These are phyloP conservation scores for Globodera rostochiensis DNA, from an alignment of 1,140 invertebrate species.

Conservation along the genomic window DNA sequence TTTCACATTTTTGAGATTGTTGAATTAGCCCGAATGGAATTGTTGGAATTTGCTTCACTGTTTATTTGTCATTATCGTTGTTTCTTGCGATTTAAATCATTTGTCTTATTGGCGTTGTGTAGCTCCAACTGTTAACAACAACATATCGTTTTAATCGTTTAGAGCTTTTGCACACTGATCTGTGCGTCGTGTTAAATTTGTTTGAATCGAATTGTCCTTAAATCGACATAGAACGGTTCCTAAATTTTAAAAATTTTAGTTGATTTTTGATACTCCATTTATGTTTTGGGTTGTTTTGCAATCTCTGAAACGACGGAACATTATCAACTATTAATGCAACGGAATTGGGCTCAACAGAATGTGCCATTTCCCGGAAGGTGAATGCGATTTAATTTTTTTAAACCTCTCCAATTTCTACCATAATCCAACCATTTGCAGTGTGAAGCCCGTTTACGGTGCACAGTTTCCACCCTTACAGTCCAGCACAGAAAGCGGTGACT, in stretches of 20 bases:
- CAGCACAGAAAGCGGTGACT: conserved; percentile 15
- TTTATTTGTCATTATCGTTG: neutral
- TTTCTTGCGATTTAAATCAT: neutral
- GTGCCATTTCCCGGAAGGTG: conserved; percentile 45
- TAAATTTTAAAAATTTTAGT: neutral
- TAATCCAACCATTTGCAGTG: conserved; percentile 46
- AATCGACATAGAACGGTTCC: neutral
- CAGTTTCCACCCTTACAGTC: conserved; percentile 53
- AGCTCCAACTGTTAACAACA: neutral
- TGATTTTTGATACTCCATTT: neutral
- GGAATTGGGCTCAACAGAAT: conserved; percentile 44
- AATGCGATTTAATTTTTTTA: conserved; percentile 13
- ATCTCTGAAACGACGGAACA: too few species aligned
- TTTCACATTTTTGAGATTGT: neutral
- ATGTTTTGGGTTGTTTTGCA: neutral
- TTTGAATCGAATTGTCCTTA: too few species aligned
- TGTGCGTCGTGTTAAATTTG: too few species aligned
- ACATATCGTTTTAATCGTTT: neutral
- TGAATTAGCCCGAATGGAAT: neutral
- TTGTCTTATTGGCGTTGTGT: neutral
- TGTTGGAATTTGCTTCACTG: neutral
- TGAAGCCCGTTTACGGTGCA: conserved; percentile 53
- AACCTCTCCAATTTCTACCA: neutral
- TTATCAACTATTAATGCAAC: neutral
- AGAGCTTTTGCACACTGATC: too few species aligned